Conservation (phyloP, 2,888 invertebrate genomes). For the Alsophila aescularia region DNA sequence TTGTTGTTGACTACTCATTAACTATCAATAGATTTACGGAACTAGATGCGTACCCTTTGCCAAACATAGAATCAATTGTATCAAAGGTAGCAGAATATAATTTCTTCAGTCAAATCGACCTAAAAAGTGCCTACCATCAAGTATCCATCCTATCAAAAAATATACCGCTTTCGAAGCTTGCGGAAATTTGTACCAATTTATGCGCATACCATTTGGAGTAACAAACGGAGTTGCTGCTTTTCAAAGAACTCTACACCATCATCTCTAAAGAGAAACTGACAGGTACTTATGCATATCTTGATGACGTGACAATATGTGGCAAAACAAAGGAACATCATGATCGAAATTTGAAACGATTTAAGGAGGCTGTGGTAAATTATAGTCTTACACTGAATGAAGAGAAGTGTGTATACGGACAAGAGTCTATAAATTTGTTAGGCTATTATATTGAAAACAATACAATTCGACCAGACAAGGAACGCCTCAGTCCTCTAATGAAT, state of each 20-base stretch:
- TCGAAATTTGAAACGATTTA: background rate
- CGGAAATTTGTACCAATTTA: slow-evolving; percentile 2
- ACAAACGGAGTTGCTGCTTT: no score
- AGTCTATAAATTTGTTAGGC: background rate
- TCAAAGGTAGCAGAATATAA: background rate
- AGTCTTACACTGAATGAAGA: background rate
- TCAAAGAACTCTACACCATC: background rate
- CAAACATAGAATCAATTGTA: background rate
- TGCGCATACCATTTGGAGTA: background rate
- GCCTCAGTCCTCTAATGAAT: no score
- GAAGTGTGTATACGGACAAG: background rate
- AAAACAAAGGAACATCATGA: background rate
- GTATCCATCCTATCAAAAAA: background rate
- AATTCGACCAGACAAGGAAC: background rate
- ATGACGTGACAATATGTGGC: background rate
- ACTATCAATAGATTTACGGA: no score
- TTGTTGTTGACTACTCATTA: background rate
- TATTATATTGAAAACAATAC: background rate
- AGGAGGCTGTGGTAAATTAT: background rate
- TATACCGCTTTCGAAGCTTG: no score
- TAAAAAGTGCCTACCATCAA: slow-evolving; percentile 2
- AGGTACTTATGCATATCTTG: background rate
- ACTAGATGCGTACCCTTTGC: slow-evolving; percentile 1
- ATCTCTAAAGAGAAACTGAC: background rate
- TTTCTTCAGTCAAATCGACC: background rate